Evolutionary conservation across 2,113 vertebrate genomes (phyloP).

Genomic region (Semnornis frantzii): DNA sequence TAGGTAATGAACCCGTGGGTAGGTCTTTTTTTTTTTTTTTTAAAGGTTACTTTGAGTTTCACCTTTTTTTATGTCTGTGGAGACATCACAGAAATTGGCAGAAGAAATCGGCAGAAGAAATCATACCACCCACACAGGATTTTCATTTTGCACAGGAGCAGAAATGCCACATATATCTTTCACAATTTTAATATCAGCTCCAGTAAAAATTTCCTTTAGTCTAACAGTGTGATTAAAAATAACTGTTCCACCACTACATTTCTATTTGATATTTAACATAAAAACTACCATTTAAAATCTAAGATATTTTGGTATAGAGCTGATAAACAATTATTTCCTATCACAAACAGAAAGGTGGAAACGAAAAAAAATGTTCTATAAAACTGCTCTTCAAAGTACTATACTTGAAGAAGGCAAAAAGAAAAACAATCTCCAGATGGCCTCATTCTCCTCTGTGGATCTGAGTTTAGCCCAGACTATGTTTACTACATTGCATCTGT

Average conservation of each 20-base stretch:
- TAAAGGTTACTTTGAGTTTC: not conserved
- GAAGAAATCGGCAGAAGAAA: not conserved
- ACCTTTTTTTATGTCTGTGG: not conserved
- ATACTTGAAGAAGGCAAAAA: not conserved
- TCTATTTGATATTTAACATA: not conserved
- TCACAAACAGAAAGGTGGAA: not conserved
- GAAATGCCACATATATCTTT: not conserved
- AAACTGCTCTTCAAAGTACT: not conserved
- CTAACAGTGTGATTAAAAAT: not conserved
- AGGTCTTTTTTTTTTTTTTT: not conserved
- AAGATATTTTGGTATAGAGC: not conserved
- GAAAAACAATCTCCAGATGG: not conserved
- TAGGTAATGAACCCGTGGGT: not conserved
- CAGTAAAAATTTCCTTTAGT: not conserved
- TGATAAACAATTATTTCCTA: not conserved
- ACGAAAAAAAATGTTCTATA: not conserved
- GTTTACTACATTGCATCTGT: not conserved
- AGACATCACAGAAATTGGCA: not conserved
- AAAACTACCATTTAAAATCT: not conserved
- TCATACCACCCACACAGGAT: not conserved
- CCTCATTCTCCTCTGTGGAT: not conserved
- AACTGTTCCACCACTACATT: not conserved
- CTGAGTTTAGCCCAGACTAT: not conserved
- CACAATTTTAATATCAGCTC: not conserved
- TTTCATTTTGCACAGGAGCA: not conserved